Evolutionary conservation across 1,140 invertebrate genomes (phyloP), one percentile per base, ranked within the genome.

Genomic region (Liolophura sinensis): DNA sequence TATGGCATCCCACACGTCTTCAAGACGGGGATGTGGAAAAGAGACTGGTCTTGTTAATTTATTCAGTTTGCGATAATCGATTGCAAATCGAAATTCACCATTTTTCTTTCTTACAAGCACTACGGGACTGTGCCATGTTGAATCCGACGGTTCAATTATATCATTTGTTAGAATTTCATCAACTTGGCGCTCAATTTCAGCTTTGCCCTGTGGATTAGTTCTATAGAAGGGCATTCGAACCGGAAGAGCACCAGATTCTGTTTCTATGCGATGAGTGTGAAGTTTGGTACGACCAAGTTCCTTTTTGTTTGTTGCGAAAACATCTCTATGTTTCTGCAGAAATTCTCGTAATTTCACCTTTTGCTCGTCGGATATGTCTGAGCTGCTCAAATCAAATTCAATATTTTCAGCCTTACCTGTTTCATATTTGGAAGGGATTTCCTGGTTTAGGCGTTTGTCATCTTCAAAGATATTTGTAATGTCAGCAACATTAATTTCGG

Each of bases 221-320:
- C 70, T 31, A 27, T 72, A 67, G 65, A 54, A 59, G 46, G 22
- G 56, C 40, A 57, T 52, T 16, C 62, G 55, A 14, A 68, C 58
- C 11, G 68, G 68, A 46, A 18, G 25, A 18, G 65, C 62, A 68
- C 49, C 61, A 50, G 67, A 60, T 16, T 40, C 50, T 12, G 65
- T 70, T 12, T 73, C 71, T 47, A 73, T 71, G 56, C 24, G 66
- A 24, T 73, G 72, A 54, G 55, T 61, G 20, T 67, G 67, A 0
- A 67, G 16, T 20, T 54, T 54, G 7, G 67, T 71, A 68, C 65
- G 52, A 24, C 73, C 62, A 54, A 66, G 55, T 54, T 67, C 55
- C 40, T 40, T 40, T 24, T 68, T n/a, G 63, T 52, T 62, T 48
- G 64, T 62, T 15, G 64, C 60, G 59, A 67, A 70, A 25, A 63